phyloP scores from a whole-genome alignment of 1,140 invertebrate genomes.

The Caenorhabditis tropicalis region DNA sequence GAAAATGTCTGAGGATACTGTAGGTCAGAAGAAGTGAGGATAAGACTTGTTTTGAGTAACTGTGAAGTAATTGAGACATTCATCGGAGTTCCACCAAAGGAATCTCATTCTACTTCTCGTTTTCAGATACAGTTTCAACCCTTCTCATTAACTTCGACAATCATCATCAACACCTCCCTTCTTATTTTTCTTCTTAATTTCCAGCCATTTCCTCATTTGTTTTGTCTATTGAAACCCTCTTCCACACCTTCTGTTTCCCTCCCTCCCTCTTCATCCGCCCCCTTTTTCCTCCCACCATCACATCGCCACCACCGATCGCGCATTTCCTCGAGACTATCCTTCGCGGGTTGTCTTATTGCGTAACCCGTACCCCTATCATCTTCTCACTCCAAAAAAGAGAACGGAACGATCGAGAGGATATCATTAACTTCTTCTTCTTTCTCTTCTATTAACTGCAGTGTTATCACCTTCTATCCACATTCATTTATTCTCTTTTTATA shows the following conservation, averaged over 20 bases:
- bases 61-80: neutral
- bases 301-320: neutral
- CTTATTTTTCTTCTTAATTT: no score
- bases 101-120: no score
- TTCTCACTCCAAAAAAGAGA: neutral
- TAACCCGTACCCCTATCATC: conserved; percentile 15
- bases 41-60: no score
- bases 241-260: neutral
- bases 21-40: no score
- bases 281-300: no score
- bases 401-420: conserved; percentile 28
- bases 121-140: neutral
- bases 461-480: conserved; percentile 25
- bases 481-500: neutral
- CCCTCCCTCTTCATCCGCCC: neutral
- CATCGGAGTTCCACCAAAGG: no score
- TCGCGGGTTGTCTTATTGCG: conserved; percentile 41
- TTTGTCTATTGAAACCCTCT: neutral
- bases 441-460: conserved; percentile 8
- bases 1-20: no score
- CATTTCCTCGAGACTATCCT: neutral
- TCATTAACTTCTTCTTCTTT: conserved; percentile 19
- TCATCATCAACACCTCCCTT: no score
- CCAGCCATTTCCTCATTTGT: no score
- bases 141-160: neutral